phyloP scores from a whole-genome alignment of 2,113 vertebrate species.

The Pseudolaguvia tuberculata region DNA sequence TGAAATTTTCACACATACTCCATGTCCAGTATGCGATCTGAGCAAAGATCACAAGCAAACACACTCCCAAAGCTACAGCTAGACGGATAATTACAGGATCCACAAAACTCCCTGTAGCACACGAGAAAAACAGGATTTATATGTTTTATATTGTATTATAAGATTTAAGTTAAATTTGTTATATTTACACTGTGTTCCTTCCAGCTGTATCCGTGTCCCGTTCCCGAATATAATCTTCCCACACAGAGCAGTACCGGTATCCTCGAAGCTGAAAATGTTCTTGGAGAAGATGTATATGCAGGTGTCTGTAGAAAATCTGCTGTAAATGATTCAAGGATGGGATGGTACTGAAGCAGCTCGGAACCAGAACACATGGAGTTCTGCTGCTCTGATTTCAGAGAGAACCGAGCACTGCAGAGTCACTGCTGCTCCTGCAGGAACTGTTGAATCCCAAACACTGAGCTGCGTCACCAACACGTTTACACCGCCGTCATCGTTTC shows the following conservation, averaged over 20 bases:
- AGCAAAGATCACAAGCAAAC: constrained; percentile 19
- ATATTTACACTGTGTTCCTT: too few relatives aligned
- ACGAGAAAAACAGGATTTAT: not conserved
- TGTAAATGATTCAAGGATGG: constrained; percentile 45
- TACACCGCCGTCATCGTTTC: not conserved
- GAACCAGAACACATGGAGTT: constrained; percentile 41
- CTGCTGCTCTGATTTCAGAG: constrained; percentile 10
- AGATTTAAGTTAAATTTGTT: too few relatives aligned
- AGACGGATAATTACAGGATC: not conserved
- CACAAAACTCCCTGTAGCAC: not conserved
- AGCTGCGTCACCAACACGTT: not conserved
- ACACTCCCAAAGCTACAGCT: constrained; percentile 13
- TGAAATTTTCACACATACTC: not conserved
- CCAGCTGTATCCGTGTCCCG: constrained; percentile 34
- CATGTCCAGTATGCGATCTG: not conserved
- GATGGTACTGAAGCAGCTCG: constrained; percentile 16
- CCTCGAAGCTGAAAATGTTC: constrained; percentile 15
- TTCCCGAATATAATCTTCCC: constrained; percentile 53
- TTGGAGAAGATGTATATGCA: constrained; percentile 52
- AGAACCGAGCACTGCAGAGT: constrained; percentile 53
- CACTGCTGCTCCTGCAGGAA: constrained; percentile 2
- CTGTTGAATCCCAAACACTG: not conserved
- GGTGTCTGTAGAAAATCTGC: not conserved
- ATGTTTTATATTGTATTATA: too few relatives aligned
- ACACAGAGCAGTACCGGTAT: constrained; percentile 48